Evolutionary conservation across 2,797 vertebrate species (phyloP), one percentile per base, ranked within the genome.

Genomic region (Sandelia bainsii): DNA sequence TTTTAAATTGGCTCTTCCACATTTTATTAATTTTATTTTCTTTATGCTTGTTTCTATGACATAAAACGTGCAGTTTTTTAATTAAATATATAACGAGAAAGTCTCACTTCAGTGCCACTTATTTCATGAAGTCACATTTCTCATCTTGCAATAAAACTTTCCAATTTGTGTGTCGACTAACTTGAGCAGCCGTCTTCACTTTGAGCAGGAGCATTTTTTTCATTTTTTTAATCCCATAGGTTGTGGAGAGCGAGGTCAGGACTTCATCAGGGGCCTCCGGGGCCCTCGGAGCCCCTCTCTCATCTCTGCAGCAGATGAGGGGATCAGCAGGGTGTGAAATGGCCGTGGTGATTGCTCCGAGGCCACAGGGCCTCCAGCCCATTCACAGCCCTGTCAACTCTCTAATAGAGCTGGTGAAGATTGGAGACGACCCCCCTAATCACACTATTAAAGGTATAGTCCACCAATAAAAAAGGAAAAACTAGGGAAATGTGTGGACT

Each of bases 261-360:
- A 82, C 79, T 83, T 82, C 82, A 88, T 87, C 81, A 75, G 82
- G 79, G 75, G 70, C 80, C 84, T 79, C 77, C 0, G 39, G 68
- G 79, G 72, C 73, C 79, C 75, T 46, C 57, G 14, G 61, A 65
- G 77, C 82, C 75, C 72, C 69, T 67, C 59, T 49, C 61, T 69
- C 59, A 63, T 80, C 72, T 76, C 72, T 29, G 81, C 77, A 61
- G 78, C 74, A 87, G 87, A 92, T 91, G 83, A 91, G 85, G 45
- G 69, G 83, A 85, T 89, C 91, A 91, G 85, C 73, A 79, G 85
- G 86, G 86, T 91, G 90, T 93, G 91, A 92, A 93, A 92, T 91
- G 85, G 84, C 75, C 54, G 52, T 10, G 62, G 72, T 91, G 92
- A 91, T 91, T 92, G 90, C 85, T 82, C 71, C 56, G 68, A 87